phyloP scores from a whole-genome alignment of 2,797 vertebrate species.

The Aplochiton taeniatus region DNA sequence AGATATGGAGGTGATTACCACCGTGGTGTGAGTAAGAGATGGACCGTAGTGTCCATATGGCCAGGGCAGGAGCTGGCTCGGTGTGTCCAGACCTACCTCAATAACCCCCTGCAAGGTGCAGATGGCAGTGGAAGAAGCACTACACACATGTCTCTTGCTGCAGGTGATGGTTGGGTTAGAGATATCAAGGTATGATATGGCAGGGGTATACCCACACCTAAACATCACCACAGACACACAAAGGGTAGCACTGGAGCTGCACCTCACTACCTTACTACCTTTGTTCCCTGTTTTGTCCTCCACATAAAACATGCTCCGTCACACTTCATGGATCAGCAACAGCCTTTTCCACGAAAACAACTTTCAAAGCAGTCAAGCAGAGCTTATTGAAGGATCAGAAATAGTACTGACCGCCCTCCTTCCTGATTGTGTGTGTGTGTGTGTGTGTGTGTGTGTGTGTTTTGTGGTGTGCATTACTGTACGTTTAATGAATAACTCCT shows the following conservation, averaged over 20 bases:
- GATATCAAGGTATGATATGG: too few relatives aligned
- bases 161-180: conserved; percentile 41
- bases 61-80: conserved; percentile 29
- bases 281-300: conserved; percentile 7
- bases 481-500: conserved; percentile 9
- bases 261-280: too few relatives aligned
- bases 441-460: neutral
- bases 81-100: conserved; percentile 28
- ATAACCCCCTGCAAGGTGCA: conserved; percentile 38
- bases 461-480: neutral
- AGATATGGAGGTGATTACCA: too few relatives aligned
- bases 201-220: too few relatives aligned
- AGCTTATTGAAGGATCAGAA: conserved; percentile 18
- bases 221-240: neutral
- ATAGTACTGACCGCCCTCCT: conserved; percentile 24
- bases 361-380: conserved; percentile 29
- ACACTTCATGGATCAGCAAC: conserved; percentile 25
- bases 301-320: conserved; percentile 18
- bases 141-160: too few relatives aligned
- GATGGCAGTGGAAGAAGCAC: conserved; percentile 52
- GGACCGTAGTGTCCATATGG: conserved; percentile 19
- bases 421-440: neutral
- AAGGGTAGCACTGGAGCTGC: too few relatives aligned
- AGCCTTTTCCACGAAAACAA: conserved; percentile 24
- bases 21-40: too few relatives aligned